Evolutionary conservation across 2,113 vertebrate genomes (phyloP).

Genomic region (Bathybates hornii): DNA sequence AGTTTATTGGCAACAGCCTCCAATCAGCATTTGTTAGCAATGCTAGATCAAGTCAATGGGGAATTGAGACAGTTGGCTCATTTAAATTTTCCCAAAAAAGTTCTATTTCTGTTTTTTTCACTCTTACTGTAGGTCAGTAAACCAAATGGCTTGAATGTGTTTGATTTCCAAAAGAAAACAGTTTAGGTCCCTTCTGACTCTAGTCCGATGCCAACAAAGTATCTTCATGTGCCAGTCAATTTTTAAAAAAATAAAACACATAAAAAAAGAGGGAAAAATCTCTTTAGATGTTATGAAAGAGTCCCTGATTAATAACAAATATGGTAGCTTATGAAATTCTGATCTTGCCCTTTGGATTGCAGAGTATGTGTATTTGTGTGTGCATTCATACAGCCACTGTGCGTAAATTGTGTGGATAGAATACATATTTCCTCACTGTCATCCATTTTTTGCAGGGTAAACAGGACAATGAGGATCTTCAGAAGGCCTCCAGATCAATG

Average conservation of each 20-base stretch:
- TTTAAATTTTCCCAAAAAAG: conserved; percentile 7
- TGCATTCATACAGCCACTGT: background rate
- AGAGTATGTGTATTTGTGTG: background rate
- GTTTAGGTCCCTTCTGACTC: conserved; percentile 24
- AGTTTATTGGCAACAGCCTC: background rate
- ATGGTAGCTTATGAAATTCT: conserved; percentile 4
- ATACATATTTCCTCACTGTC: conserved; percentile 15
- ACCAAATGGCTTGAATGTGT: conserved; percentile 8
- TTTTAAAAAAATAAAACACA: background rate
- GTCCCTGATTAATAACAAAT: conserved; percentile 23
- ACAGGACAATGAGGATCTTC: conserved; percentile 57
- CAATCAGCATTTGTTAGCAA: background rate
- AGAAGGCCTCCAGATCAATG: conserved; percentile 54
- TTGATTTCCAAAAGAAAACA: conserved; percentile 30
- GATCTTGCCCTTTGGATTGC: conserved; percentile 19
- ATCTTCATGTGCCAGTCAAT: background rate
- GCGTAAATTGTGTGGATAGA: background rate
- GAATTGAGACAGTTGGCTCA: conserved; percentile 17
- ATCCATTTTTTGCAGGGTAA: conserved; percentile 51
- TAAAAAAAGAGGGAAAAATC: background rate
- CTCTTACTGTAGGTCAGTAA: conserved; percentile 18
- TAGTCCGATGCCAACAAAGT: background rate
- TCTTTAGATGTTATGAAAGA: background rate
- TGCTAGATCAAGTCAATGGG: conserved; percentile 7
- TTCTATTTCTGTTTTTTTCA: background rate